These are phyloP conservation scores for Pocillopora damicornis DNA, from an alignment of 64 coral and sea anemone genomes.

Conservation along the genomic window DNA sequence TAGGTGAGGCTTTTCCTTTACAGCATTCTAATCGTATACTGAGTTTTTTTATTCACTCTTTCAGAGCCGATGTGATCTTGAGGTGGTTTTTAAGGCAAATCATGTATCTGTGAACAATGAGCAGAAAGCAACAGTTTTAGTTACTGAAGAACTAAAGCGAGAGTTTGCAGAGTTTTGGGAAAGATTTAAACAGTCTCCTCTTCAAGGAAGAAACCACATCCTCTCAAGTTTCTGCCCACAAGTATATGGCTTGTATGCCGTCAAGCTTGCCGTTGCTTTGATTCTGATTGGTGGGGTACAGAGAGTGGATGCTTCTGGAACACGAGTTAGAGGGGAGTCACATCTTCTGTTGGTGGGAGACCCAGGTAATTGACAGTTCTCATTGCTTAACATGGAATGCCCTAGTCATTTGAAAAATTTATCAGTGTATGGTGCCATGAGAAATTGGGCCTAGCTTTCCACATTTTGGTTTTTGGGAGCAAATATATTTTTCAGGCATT, in stretches of 20 bases:
- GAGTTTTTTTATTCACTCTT: not conserved
- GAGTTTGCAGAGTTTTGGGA: conserved; percentile 92
- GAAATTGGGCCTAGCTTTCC: too few species aligned
- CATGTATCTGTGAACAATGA: conserved; percentile 95
- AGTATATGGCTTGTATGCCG: conserved; percentile 86
- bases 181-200: conserved; percentile 60
- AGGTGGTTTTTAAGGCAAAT: conserved; percentile 85
- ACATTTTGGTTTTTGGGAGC: too few species aligned
- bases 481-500: too few species aligned
- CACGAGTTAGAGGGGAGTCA: conserved; percentile 83
- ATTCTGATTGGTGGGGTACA: conserved; percentile 88
- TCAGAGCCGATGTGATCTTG: conserved; percentile 88
- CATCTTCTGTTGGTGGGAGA: conserved; percentile 92
- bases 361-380: conserved; percentile 55
- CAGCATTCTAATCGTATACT: too few species aligned
- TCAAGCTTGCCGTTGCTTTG: conserved; percentile 85
- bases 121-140: conserved; percentile 68
- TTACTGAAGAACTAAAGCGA: conserved; percentile 88
- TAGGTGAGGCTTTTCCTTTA: too few species aligned
- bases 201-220: conserved; percentile 80
- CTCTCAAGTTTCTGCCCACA: conserved; percentile 91
- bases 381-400: not conserved
- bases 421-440: too few species aligned
- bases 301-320: conserved; percentile 78
- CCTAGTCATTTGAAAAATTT: not conserved